phyloP scores from a whole-genome alignment of 2,113 vertebrate genomes.

The Erpornis zantholeuca region DNA sequence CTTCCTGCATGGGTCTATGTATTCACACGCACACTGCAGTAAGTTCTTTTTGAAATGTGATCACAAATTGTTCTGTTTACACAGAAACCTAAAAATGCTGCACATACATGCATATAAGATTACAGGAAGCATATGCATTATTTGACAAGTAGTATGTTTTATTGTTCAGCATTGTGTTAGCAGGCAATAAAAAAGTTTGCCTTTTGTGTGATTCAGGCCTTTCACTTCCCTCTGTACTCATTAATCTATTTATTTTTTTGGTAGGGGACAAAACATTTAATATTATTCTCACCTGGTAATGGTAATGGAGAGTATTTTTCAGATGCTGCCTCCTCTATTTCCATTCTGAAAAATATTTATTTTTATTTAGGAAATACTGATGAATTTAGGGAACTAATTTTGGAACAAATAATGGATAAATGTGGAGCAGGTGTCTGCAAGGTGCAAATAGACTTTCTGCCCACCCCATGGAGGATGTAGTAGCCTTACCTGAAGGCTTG shows the following conservation, averaged over 20 bases:
- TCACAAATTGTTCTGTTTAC: constrained; percentile 1
- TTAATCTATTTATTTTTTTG: not conserved
- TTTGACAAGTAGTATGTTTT: not conserved
- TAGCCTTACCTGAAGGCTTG: not conserved
- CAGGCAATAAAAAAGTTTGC: not conserved
- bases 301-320: not conserved
- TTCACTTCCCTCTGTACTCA: not conserved
- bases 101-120: not conserved
- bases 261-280: not conserved
- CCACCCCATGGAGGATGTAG: not conserved
- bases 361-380: constrained; percentile 9
- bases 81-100: constrained; percentile 6
- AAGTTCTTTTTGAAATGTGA: not conserved
- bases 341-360: not conserved
- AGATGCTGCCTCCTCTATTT: not conserved
- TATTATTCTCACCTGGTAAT: not conserved
- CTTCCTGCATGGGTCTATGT: not conserved
- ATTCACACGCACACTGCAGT: not conserved
- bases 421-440: not conserved
- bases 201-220: not conserved
- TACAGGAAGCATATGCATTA: not conserved
- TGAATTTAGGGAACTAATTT: not conserved
- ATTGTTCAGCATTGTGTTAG: not conserved
- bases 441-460: not conserved
- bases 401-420: not conserved